Conservation (phyloP, 2,113 vertebrate genomes). For the Edolisoma coerulescens region DNA sequence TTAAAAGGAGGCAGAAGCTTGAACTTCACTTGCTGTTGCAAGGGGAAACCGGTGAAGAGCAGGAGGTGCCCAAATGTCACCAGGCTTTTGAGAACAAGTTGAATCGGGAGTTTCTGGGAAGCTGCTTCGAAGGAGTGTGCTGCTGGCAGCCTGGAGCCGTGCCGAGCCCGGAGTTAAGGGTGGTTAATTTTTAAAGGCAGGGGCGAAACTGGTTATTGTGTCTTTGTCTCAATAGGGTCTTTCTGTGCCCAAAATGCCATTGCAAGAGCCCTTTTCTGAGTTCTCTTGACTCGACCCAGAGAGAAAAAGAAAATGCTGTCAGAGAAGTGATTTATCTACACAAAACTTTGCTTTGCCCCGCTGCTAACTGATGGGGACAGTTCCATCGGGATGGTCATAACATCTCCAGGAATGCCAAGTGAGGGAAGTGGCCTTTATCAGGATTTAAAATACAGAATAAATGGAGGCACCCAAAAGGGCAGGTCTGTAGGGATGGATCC, state of each 20-base stretch:
- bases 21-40: background rate
- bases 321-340: background rate
- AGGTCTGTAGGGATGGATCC: background rate
- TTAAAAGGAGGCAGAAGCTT: background rate
- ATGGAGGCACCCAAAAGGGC: background rate
- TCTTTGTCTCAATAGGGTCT: conserved; percentile 31
- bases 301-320: background rate
- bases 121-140: conserved; percentile 29
- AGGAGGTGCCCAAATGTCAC: background rate
- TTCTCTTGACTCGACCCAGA: conserved; percentile 3
- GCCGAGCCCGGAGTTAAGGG: conserved; percentile 29
- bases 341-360: background rate
- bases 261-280: conserved; percentile 1
- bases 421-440: background rate
- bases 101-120: conserved; percentile 41
- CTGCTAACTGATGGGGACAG: background rate
- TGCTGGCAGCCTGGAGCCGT: conserved; percentile 37
- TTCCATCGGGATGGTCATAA: rapidly evolving
- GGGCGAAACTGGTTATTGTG: conserved; percentile 25
- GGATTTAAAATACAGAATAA: background rate
- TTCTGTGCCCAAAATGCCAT: conserved; percentile 23
- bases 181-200: conserved; percentile 67
- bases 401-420: background rate
- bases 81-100: conserved; percentile 28
- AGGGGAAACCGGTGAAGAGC: background rate